These are phyloP conservation scores for Strongylocentrotus purpuratus DNA, from an alignment of 35 echinoderm and acorn worm genomes.

Conservation along the genomic window DNA sequence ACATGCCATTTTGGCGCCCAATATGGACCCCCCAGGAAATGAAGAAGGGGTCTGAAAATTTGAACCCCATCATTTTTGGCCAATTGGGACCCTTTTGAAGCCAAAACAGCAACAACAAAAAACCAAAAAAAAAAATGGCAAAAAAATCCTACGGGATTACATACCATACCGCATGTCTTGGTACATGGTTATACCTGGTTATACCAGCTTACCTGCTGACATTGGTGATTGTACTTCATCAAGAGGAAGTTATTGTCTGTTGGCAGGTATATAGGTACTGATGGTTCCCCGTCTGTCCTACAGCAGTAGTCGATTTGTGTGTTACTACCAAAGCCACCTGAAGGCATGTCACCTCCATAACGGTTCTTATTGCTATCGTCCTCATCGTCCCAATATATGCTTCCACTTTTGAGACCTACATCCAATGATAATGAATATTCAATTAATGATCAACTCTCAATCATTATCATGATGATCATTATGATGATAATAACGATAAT, in stretches of 20 bases:
- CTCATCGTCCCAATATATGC: slow-evolving; percentile 81
- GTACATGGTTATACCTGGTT: too few species aligned
- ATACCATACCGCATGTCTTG: too few species aligned
- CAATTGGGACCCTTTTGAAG: too few species aligned
- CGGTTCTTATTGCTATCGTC: slow-evolving; percentile 63
- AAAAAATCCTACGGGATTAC: too few species aligned
- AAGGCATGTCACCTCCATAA: slow-evolving; percentile 53
- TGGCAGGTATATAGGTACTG: slow-evolving; percentile 58
- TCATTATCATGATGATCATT: not conserved
- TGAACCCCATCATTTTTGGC: too few species aligned
- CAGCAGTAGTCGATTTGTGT: slow-evolving; percentile 80
- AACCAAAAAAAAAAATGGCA: too few species aligned
- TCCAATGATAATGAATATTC: not conserved
- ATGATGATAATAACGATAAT: too few species aligned
- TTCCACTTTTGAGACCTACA: slow-evolving; percentile 62
- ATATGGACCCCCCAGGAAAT: too few species aligned
- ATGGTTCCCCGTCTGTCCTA: slow-evolving; percentile 56
- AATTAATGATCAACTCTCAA: not conserved
- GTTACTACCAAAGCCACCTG: slow-evolving; percentile 66
- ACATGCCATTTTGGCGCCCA: too few species aligned
- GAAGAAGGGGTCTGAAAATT: too few species aligned
- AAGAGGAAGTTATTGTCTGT: slow-evolving; percentile 60
- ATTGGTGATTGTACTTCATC: slow-evolving; percentile 45
- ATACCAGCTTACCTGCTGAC: slow-evolving; percentile 51
- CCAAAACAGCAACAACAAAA: too few species aligned